phyloP scores from a whole-genome alignment of 2,797 vertebrate genomes.

The Garrulus glandarius region DNA sequence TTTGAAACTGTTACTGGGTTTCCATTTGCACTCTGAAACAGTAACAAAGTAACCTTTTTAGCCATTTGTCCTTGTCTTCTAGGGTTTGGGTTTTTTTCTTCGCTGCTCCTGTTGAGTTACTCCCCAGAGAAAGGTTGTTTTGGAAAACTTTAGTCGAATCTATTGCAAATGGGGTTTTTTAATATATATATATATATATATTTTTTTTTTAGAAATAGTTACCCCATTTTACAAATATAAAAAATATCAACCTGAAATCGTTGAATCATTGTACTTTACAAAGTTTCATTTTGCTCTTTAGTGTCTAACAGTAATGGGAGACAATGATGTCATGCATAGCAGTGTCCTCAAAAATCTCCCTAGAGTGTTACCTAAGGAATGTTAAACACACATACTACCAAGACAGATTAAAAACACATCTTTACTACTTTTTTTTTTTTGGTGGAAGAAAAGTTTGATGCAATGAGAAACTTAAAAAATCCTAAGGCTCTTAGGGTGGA shows the following conservation, averaged over 20 bases:
- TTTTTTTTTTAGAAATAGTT: not conserved
- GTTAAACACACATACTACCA: not conserved
- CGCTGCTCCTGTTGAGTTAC: not conserved
- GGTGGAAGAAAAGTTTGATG: not conserved
- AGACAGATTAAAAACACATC: not conserved
- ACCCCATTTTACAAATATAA: not conserved
- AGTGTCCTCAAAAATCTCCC: not conserved
- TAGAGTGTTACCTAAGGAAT: not conserved
- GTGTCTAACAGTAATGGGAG: not conserved
- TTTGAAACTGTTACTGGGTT: not conserved
- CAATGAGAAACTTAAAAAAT: not conserved
- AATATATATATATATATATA: too few relatives aligned
- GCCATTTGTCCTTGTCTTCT: rapidly evolving
- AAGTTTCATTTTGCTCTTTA: not conserved
- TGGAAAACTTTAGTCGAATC: not conserved
- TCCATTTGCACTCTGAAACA: not conserved
- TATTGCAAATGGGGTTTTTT: not conserved
- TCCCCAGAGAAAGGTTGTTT: not conserved
- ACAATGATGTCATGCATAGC: not conserved
- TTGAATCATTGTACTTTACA: not conserved
- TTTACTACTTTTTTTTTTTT: not conserved
- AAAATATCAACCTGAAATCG: not conserved
- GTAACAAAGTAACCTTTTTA: not conserved
- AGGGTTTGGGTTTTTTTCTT: not conserved
- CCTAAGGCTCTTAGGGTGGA: not conserved